These are phyloP conservation scores for Eriosoma lanigerum DNA, from an alignment of 1,140 invertebrate species.

Conservation along the genomic window DNA sequence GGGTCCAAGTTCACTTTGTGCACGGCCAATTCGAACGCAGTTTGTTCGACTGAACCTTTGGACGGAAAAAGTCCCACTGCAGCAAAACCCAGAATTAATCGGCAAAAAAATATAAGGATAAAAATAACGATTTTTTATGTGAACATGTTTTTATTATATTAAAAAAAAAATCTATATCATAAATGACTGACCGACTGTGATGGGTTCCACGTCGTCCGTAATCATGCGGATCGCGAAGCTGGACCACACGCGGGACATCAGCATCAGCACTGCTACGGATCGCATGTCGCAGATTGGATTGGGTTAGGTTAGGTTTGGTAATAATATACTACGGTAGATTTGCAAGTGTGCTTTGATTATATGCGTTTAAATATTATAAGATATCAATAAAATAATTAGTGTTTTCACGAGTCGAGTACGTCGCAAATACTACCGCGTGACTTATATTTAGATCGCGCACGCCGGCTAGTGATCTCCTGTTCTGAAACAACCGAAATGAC, in stretches of 20 bases:
- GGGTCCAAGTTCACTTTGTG: constrained; percentile 77
- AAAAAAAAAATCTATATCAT: background rate
- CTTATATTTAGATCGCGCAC: constrained; percentile 22
- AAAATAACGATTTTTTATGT: background rate
- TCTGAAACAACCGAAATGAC: background rate
- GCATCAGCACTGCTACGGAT: background rate
- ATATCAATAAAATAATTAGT: too few species aligned
- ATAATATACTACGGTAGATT: too few species aligned
- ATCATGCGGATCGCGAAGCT: background rate
- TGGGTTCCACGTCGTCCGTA: background rate
- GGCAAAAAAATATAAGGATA: too few species aligned
- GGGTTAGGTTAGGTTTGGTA: too few species aligned
- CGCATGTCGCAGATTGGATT: background rate
- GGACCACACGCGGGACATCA: background rate
- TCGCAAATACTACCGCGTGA: background rate
- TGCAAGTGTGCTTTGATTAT: too few species aligned
- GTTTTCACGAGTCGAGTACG: background rate
- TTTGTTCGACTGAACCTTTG: constrained; percentile 77
- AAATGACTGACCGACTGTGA: constrained; percentile 23
- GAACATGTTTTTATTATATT: too few species aligned
- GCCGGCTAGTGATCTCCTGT: background rate
- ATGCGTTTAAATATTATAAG: too few species aligned
- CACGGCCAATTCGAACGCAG: constrained; percentile 86
- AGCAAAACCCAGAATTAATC: too few species aligned
- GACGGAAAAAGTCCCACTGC: constrained; percentile 87